Evolutionary conservation across 2,888 invertebrate species (phyloP), one percentile per base, ranked within the genome.

Genomic region (Brassicogethes aeneus): DNA sequence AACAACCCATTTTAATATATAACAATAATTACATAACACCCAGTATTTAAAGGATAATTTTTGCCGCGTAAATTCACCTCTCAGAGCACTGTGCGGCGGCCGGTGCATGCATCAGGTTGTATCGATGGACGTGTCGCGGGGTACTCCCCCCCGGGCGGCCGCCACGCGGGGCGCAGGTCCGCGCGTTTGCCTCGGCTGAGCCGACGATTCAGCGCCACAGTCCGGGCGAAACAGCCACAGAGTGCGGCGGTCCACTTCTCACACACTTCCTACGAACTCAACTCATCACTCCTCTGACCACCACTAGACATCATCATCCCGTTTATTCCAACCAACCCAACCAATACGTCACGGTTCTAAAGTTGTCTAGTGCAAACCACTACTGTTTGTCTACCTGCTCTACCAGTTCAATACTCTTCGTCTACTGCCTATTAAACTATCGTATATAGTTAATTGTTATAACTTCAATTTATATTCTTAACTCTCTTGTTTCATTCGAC

Each of bases 201-300:
- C 46, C 47, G 52, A 50, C 50, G 51, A 46, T 62, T 14, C 56
- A 66, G 46, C 67, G 69, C 50, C 68, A 73, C 51, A 70, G 74
- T 53, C 72, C 74, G 65, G 76, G 63, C 70, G 75, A 54, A 72
- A 70, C 51, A 74, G 70, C 62, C 72, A 72, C 50, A 65, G 71
- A 71, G 73, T 77, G 62, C 77, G 76, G 77, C 67, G 76, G 57
- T 76, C 76, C 61, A 61, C 59, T 60, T 65, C 61, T 60, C 50
- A 51, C 48, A 62, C 61, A 59, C 57, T 61, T 62, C 62, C 60
- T 64, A 64, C 62, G 61, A 62, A 63, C 61, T 61, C 56, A n/a
- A 56, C 61, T 61, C 56, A 56, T 60, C 60, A 62, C 58, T 62
- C n/a, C n/a, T n/a, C 61, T 60, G 49, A 43, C 56, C 59, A 59